Percentiles rank a stretch among this genome's conserved stretches.
Evolutionary conservation across 2,113 vertebrate species (phyloP).

Genomic region (Aepyceros melampus): DNA sequence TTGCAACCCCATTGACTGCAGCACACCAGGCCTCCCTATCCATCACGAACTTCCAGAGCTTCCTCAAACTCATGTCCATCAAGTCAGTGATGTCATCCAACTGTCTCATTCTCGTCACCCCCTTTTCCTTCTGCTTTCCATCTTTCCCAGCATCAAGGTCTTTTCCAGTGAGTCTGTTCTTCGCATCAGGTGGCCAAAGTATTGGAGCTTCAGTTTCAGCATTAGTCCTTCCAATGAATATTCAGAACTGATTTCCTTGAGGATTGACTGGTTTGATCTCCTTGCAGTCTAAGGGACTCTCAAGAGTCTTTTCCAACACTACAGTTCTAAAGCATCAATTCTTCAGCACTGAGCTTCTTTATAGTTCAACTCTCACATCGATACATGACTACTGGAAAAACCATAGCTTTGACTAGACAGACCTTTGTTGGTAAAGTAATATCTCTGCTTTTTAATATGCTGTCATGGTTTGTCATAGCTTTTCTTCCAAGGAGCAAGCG

Average conservation of each 20-base stretch:
- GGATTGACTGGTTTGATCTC: neutral
- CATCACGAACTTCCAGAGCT: neutral
- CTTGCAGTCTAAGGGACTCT: neutral
- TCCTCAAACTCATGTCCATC: neutral
- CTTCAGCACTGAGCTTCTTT: neutral
- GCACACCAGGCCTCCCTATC: neutral
- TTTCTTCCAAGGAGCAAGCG: neutral
- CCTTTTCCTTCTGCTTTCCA: neutral
- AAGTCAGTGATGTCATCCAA: neutral
- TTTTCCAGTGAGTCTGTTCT: neutral
- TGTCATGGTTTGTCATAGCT: neutral
- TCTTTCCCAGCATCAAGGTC: neutral
- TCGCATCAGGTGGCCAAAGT: neutral
- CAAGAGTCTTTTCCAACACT: neutral
- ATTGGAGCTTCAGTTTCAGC: neutral
- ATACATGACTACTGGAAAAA: neutral
- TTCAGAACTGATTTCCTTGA: neutral
- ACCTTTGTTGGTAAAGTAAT: neutral
- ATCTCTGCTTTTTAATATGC: neutral
- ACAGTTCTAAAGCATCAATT: neutral
- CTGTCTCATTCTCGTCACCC: neutral
- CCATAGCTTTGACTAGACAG: neutral
- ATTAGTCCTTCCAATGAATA: neutral
- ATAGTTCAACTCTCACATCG: neutral
- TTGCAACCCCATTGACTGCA: neutral